These are phyloP conservation scores for Phocoena phocoena DNA, from an alignment of 2,113 vertebrate genomes.

Conservation along the genomic window DNA sequence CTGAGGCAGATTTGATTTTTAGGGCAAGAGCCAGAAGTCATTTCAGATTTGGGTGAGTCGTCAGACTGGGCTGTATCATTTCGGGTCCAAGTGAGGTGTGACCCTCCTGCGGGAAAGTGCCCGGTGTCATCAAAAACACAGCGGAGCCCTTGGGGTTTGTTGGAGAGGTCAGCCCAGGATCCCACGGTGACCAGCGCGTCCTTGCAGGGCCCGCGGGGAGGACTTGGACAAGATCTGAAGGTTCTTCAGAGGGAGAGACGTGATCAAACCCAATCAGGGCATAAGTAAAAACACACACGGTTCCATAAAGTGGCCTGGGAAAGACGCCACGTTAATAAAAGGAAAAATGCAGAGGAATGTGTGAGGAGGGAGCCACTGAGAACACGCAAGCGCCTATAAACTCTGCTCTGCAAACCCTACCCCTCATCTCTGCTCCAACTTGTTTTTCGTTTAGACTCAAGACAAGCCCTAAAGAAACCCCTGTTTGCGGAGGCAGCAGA, in stretches of 20 bases:
- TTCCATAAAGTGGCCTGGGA: conserved; percentile 80
- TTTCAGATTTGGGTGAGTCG: conserved; percentile 30
- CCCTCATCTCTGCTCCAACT: background rate
- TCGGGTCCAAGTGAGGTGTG: background rate
- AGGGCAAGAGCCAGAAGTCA: conserved; percentile 50
- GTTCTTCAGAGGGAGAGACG: conserved; percentile 46
- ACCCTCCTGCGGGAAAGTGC: background rate
- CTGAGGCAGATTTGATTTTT: conserved; percentile 19
- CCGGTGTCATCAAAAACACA: background rate
- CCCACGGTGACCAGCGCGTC: rapidly evolving
- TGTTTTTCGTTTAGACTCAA: conserved; percentile 51
- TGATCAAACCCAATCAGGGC: conserved; percentile 59
- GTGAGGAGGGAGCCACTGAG: conserved; percentile 76
- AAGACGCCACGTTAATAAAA: conserved; percentile 83
- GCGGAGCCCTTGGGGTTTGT: background rate
- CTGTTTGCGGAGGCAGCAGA: background rate
- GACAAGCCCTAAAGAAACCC: background rate
- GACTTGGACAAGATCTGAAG: conserved; percentile 52
- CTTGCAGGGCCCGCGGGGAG: background rate
- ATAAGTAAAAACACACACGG: conserved; percentile 78
- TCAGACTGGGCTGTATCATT: background rate
- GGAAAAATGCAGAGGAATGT: conserved; percentile 81
- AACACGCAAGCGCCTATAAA: conserved; percentile 76
- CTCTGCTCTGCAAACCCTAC: background rate
- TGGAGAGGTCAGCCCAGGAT: background rate